Evolutionary conservation across 2,888 invertebrate genomes (phyloP).

Genomic region (Timema cristinae): DNA sequence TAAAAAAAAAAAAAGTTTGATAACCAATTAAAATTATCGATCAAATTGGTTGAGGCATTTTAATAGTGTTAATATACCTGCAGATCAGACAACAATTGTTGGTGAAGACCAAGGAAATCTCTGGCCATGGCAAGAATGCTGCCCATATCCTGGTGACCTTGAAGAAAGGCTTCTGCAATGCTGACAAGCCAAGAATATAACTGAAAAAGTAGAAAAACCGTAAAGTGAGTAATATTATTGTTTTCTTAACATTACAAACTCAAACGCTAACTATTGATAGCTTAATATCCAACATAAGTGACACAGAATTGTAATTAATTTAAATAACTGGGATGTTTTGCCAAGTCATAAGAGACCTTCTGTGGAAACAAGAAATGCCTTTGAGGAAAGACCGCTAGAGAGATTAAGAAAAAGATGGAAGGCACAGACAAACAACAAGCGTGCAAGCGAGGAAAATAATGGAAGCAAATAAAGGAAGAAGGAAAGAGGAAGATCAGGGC

Average conservation of each 20-base stretch:
- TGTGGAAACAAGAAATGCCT: no score
- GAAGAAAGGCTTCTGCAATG: conserved; percentile 67
- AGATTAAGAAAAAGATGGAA: no score
- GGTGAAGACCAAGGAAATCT: conserved; percentile 70
- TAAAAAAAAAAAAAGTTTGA: no score
- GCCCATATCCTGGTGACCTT: conserved; percentile 72
- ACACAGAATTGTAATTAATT: neutral
- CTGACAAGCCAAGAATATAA: conserved; percentile 70
- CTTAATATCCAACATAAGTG: neutral
- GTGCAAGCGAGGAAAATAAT: no score
- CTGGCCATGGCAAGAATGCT: conserved; percentile 59
- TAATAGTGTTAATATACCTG: conserved; percentile 47
- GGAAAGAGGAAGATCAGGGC: no score
- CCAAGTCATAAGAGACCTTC: no score
- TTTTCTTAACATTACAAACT: neutral
- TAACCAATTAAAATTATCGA: no score
- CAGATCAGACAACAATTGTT: conserved; percentile 67
- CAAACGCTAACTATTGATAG: neutral
- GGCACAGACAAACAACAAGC: no score
- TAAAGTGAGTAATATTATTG: neutral
- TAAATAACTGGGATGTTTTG: neutral
- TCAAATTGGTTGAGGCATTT: no score
- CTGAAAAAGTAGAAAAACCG: conserved; percentile 33
- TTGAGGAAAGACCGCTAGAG: no score
- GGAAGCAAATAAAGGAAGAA: no score